Evolutionary conservation across 2,113 vertebrate genomes (phyloP).

Genomic region (Bujurquina vittata): DNA sequence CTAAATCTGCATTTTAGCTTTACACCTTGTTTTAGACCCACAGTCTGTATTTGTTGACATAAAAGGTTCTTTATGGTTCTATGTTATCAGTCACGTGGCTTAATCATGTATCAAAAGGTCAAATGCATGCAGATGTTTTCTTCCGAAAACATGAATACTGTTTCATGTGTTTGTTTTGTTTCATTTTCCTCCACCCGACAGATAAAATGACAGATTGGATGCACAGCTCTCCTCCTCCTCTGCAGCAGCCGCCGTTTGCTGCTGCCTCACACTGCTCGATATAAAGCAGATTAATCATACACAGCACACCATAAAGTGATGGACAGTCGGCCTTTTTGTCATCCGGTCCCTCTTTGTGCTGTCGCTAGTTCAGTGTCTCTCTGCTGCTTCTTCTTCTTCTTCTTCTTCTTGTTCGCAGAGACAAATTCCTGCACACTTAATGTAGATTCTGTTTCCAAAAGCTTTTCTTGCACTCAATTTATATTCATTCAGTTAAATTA

Average conservation of each 20-base stretch:
- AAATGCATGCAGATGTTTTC: not conserved
- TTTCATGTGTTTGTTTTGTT: not conserved
- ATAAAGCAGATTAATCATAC: slow-evolving; percentile 17
- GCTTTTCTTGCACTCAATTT: slow-evolving; percentile 49
- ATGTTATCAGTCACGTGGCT: not conserved
- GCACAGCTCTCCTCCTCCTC: not conserved
- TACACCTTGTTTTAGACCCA: too few relatives aligned
- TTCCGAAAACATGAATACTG: not conserved
- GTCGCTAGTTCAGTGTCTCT: slow-evolving; percentile 7
- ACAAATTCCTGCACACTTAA: slow-evolving; percentile 36
- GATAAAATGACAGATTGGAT: not conserved
- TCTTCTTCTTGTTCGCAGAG: not conserved
- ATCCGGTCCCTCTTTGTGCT: not conserved
- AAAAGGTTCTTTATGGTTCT: not conserved
- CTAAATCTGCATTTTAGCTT: too few relatives aligned
- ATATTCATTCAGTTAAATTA: slow-evolving; percentile 56
- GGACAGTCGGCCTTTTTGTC: not conserved
- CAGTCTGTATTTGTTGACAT: not conserved
- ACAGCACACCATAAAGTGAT: slow-evolving; percentile 9
- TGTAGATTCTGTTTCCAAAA: slow-evolving; percentile 34
- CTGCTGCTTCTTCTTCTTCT: not conserved
- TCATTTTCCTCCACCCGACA: slow-evolving; percentile 1
- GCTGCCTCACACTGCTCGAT: not conserved
- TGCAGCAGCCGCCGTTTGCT: not conserved
- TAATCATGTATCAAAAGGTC: not conserved